phyloP scores from a whole-genome alignment of 2,888 invertebrate species.

The Acrobasis consociella region DNA sequence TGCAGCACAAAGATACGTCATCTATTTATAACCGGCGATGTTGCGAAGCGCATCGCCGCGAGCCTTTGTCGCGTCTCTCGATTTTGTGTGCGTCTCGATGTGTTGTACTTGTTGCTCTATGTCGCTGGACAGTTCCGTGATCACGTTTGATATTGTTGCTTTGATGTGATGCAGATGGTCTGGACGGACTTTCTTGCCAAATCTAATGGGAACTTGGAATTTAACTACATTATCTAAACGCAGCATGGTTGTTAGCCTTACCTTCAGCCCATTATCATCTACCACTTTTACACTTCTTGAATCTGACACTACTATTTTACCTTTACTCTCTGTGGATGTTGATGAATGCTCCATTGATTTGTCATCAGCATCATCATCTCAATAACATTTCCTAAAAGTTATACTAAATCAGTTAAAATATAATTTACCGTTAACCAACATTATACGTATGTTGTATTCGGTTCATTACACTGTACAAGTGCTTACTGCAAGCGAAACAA shows the following conservation, averaged over 20 bases:
- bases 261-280: too few species aligned
- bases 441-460: neutral
- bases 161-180: slow-evolving; percentile 3
- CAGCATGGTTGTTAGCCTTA: too few species aligned
- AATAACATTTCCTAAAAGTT: too few species aligned
- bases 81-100: slow-evolving; percentile 66
- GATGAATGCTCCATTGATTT: too few species aligned
- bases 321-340: too few species aligned
- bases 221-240: neutral
- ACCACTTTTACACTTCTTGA: too few species aligned
- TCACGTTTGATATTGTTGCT: slow-evolving; percentile 25
- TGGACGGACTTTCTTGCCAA: neutral
- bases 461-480: neutral
- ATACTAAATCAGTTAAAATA: too few species aligned
- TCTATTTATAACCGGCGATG: slow-evolving; percentile 75
- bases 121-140: slow-evolving; percentile 37
- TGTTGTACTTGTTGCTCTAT: slow-evolving; percentile 36
- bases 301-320: too few species aligned
- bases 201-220: neutral
- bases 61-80: slow-evolving; percentile 60
- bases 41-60: slow-evolving; percentile 62
- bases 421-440: too few species aligned
- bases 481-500: slow-evolving; percentile 2
- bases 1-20: slow-evolving; percentile 71
- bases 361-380: too few species aligned